Conservation (phyloP, 2,113 vertebrate genomes). For the Phainopepla nitens region DNA sequence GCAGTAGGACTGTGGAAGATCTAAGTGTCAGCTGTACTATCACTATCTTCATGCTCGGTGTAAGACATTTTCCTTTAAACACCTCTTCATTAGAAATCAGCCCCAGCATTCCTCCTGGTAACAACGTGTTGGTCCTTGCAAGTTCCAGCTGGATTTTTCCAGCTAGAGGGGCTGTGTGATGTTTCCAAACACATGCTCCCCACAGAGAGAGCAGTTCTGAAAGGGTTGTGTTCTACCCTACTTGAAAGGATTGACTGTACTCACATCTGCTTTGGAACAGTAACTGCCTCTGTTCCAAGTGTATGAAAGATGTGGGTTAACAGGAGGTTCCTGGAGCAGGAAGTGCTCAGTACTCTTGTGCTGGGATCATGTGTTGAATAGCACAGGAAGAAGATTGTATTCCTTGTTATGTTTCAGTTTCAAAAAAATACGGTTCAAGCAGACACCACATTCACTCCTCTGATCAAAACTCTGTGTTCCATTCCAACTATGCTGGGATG, state of each 20-base stretch:
- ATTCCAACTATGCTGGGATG: background rate
- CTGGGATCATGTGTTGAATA: background rate
- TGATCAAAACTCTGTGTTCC: background rate
- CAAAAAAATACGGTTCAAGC: background rate
- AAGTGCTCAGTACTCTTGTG: background rate
- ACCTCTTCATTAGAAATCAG: background rate
- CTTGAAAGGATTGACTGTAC: background rate
- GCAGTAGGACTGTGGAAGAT: background rate
- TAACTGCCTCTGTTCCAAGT: background rate
- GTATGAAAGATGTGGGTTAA: background rate
- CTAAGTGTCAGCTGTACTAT: background rate
- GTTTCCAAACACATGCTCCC: background rate
- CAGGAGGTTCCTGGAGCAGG: background rate
- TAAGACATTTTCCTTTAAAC: background rate
- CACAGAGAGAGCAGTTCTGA: background rate
- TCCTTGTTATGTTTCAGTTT: background rate
- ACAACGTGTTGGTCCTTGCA: background rate
- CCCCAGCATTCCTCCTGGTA: background rate
- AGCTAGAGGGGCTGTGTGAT: background rate
- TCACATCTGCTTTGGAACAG: background rate
- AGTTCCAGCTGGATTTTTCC: background rate
- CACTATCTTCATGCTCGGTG: background rate
- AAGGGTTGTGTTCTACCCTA: background rate
- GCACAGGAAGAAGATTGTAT: background rate
- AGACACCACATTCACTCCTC: background rate